Base-by-base conservation (phyloP, 2,797 vertebrate genomes). In the Pangasius mekongensis region DNA sequence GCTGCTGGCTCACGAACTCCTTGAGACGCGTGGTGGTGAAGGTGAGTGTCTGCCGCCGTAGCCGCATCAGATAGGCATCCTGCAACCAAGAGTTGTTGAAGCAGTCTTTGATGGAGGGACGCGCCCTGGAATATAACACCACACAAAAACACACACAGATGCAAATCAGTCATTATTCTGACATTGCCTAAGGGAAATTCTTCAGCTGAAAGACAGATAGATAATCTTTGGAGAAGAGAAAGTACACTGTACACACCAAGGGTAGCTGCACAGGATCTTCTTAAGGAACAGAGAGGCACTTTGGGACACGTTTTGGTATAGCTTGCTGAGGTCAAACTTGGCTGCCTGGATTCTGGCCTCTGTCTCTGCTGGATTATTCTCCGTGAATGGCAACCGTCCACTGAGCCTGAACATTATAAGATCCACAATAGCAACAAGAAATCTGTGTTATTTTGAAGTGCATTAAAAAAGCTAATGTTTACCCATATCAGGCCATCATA, bases 251-350 rank as follows among this genome's bases (percentile, higher is more conserved):
- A 95, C 97, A 97, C 93, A 99, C 99, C 98, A 99, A 90, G 98
- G 98, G 90, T 98, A 98, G 91, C 97, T 97, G 78, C 97, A 97
- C 80, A 99, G 97, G 92, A 98, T 97, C 94, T 99, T 99, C 90
- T 98, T 97, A 87, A 99, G 96, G 95, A 99, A 99, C 92, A 99
- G 95, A 88, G 98, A 98, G 93, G 98, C 98, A 91, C 97, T 98
- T 97, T 99, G 99, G 20, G 99, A 99, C 92, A 97, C 98, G 0
- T 99, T 99, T 94, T 98, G 98, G 94, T 99, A 99, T 74, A 99
- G 95, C 94, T 98, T 98, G 92, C 97, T 97, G 92, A 98, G 96
- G 95, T 99, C 99, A 91, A 98, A 99, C 93, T 98, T 98, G 13
- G 97, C 97, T 27, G 97, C 95, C 91, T 97, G 95, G 93, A 99